A percentile compares a stretch with the other conserved stretches of the same genome.
Evolutionary conservation across 2,113 vertebrate genomes (phyloP).

Genomic region (Chlorocebus sabaeus): DNA sequence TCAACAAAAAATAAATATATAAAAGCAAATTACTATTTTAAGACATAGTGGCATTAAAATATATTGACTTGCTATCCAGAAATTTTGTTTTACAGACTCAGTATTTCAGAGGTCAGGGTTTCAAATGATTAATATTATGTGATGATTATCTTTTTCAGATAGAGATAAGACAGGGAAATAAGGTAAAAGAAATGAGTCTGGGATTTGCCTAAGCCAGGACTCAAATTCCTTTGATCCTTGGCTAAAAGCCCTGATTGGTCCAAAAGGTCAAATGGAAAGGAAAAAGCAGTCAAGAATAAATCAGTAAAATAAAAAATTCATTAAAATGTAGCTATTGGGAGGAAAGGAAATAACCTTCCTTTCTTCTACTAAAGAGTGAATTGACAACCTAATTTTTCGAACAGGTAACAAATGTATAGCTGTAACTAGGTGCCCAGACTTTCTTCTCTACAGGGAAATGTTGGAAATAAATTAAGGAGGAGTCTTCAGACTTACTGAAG

Average conservation of each 20-base stretch:
- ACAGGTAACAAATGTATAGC: constrained; percentile 50
- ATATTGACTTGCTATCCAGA: constrained; percentile 17
- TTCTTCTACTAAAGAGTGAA: constrained; percentile 62
- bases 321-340: constrained; percentile 70
- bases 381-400: constrained; percentile 67
- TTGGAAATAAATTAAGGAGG: constrained; percentile 47
- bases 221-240: constrained; percentile 68
- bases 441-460: constrained; percentile 41
- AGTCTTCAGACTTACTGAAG: constrained; percentile 47
- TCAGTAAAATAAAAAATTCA: constrained; percentile 74
- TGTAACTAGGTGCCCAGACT: background rate
- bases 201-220: constrained; percentile 68
- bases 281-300: constrained; percentile 69
- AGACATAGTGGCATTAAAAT: background rate
- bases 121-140: constrained; percentile 56
- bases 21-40: constrained; percentile 33
- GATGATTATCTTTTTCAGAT: constrained; percentile 52
- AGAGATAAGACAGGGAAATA: constrained; percentile 59
- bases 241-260: constrained; percentile 69
- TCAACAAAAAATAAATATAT: constrained; percentile 38
- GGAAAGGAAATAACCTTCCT: constrained; percentile 61
- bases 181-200: constrained; percentile 62
- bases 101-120: constrained; percentile 42
- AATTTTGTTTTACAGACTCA: constrained; percentile 37
- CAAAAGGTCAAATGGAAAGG: constrained; percentile 75